phyloP scores from a whole-genome alignment of 2,113 vertebrate genomes.

The Xiphophorus hellerii region DNA sequence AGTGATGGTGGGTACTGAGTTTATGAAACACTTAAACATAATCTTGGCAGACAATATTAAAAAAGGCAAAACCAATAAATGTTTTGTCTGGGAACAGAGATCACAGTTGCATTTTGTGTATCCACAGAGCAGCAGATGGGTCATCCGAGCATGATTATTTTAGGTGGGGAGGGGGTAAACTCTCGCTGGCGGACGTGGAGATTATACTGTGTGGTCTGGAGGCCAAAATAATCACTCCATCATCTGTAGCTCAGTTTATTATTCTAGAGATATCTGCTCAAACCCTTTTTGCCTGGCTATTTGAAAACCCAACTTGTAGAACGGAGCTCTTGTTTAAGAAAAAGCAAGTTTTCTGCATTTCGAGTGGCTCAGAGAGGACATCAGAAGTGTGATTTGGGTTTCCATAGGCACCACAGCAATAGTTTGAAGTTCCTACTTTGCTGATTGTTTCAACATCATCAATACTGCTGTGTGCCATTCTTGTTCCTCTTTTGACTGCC shows the following conservation, averaged over 20 bases:
- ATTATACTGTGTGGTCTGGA: constrained; percentile 49
- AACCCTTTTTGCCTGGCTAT: constrained; percentile 3
- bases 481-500: constrained; percentile 59
- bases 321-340: not conserved
- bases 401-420: not conserved
- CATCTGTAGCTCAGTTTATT: constrained; percentile 20
- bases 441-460: constrained; percentile 42
- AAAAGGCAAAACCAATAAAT: constrained; percentile 9
- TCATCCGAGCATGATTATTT: constrained; percentile 49
- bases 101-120: constrained; percentile 19
- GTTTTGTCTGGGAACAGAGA: constrained; percentile 1
- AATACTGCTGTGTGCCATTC: not conserved
- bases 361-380: not conserved
- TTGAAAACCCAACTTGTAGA: not conserved
- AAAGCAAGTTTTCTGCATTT: not conserved
- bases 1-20: not conserved
- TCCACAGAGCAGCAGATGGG: constrained; percentile 50
- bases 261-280: not conserved
- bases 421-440: constrained; percentile 34
- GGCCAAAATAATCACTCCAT: constrained; percentile 50
- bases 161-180: constrained; percentile 16
- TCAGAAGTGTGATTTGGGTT: constrained; percentile 7
- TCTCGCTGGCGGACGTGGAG: constrained; percentile 19
- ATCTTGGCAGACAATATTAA: constrained; percentile 3
- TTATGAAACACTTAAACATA: not conserved